Base-by-base conservation (phyloP, 2,888 invertebrate species). In the Phyto melanocephala region DNA sequence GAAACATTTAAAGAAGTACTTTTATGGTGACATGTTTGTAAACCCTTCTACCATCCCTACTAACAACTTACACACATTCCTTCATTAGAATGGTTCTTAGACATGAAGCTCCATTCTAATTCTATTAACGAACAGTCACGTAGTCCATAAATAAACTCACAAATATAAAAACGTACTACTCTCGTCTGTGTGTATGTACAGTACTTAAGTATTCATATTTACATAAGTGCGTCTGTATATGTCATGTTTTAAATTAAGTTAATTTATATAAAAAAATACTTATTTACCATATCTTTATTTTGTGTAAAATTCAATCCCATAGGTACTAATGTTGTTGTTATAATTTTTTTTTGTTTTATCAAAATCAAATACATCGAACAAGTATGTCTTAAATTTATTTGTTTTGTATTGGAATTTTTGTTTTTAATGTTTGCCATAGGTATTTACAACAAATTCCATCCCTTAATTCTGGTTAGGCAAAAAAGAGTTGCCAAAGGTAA, bases 61-160 rank as follows among this genome's bases (percentile, higher is more conserved):
- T n/a, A n/a, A n/a, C n/a, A n/a, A 40, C 22, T n/a, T 37, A 60
- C 40, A 60, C 15, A 40, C n/a, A 28, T 6, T 5, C 28, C 6
- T 28, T 6, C 28, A 5, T 28, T 28, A 5, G 28, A 40, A 40
- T 54, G n/a, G 17, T 63, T 63, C 17, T 63, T 45, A 62, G 24
- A 45, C 45, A 45, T 45, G 10, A 45, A 17, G 56, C 60, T 52
- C 28, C 40, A 54, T 74, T 54, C 17, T 1, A 70, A 54, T 45
- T 62, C n/a, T 37, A 63, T 63, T 47, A 65, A 56, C 54, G 45
- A 40, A 40, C 22, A 42, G 80, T 80, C 80, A 80, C 80, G 80
- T 80, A 80, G 33, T 6, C 62, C 62, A n/a, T 72, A 40, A 42
- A 45, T 65, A 15, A 58, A 35, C 13, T 28, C 28, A 35, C 13